Evolutionary conservation across 2,113 vertebrate species (phyloP), one percentile per base, ranked within the genome.

Genomic region (Mesitornis unicolor): DNA sequence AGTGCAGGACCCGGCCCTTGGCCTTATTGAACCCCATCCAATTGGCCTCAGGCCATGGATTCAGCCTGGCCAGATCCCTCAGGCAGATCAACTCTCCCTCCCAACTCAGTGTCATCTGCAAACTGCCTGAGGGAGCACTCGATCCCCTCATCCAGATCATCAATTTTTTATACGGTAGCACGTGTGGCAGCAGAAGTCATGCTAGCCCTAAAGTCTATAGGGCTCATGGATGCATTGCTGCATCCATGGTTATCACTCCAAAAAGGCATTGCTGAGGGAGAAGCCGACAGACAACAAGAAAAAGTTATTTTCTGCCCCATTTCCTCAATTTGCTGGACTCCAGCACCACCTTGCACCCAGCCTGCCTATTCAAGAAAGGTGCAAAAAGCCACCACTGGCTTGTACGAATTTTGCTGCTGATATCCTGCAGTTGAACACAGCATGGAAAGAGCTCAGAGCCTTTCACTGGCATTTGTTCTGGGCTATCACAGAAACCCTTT

Each of bases 401-500:
- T 8, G 3, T 35, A 4, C 5, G 11, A 60, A 9, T 13, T 47
- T 50, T 4, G 16, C 14, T 31, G 10, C 48, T 13, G 3, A 9
- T 2, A 25, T 31, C 17, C 71, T 56, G 54, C 40, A 7, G 28
- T 10, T 35, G 56, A 15, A n/a, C 56, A 21, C 2, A 7, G 21
- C 1, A 17, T 12, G 24, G 2, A 12, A 33, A 14, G 47, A 29
- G 63, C 18, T 77, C 56, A 22, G 6, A 54, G 21, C 64, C 90
- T 17, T 22, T 35, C 45, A 26, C 63, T 80, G 74, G 75, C 64
- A 3, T 90, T 84, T 28, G 21, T 10, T 79, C 61, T 12, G 0
- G 4, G 3, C 61, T 57, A 33, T 38, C 86, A 83, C 92, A 88
- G 70, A 80, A 94, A 80, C 45, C 28, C 67, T 78, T 97, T 79